These are phyloP conservation scores for Hofmannophila pseudospretella DNA, from an alignment of 2,888 invertebrate species.

Conservation along the genomic window DNA sequence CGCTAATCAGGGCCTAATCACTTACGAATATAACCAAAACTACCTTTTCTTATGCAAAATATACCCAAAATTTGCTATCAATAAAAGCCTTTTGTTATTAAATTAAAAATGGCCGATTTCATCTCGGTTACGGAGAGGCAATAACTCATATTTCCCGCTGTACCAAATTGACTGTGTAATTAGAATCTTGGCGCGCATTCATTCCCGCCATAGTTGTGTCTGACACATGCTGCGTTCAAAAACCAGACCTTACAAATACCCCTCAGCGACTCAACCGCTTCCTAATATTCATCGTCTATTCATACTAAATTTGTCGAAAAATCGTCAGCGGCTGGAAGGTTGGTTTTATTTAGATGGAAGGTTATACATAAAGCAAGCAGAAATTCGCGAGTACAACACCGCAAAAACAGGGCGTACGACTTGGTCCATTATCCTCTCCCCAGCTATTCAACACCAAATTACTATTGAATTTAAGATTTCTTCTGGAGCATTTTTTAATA, in stretches of 20 bases:
- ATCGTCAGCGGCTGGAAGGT: slow-evolving; percentile 8
- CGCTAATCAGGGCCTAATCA: slow-evolving; percentile 50
- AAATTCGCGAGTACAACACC: slow-evolving; percentile 73
- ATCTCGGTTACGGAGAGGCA: slow-evolving; percentile 59
- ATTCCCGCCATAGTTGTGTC: slow-evolving; percentile 43
- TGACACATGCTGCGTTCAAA: slow-evolving; percentile 64
- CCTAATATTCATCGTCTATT: neutral
- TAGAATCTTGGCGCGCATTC: slow-evolving; percentile 61
- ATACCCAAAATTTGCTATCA: slow-evolving; percentile 34
- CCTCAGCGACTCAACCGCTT: slow-evolving; percentile 3
- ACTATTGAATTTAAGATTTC: slow-evolving; percentile 74
- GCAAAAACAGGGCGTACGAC: slow-evolving; percentile 68
- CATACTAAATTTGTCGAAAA: neutral
- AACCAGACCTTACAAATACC: slow-evolving; percentile 45
- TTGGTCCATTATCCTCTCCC: slow-evolving; percentile 60
- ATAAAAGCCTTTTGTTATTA: slow-evolving; percentile 42
- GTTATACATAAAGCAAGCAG: slow-evolving; percentile 60
- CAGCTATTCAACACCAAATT: slow-evolving; percentile 63
- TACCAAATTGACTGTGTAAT: slow-evolving; percentile 76
- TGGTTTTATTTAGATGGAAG: slow-evolving; percentile 1
- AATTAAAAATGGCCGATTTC: slow-evolving; percentile 61
- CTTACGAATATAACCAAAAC: slow-evolving; percentile 44
- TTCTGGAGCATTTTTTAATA: slow-evolving; percentile 62
- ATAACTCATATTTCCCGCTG: slow-evolving; percentile 69
- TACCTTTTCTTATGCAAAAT: slow-evolving; percentile 52